Evolutionary conservation across 1,140 invertebrate genomes (phyloP), one percentile per base, ranked within the genome.

Genomic region (Bombus breviceps): DNA sequence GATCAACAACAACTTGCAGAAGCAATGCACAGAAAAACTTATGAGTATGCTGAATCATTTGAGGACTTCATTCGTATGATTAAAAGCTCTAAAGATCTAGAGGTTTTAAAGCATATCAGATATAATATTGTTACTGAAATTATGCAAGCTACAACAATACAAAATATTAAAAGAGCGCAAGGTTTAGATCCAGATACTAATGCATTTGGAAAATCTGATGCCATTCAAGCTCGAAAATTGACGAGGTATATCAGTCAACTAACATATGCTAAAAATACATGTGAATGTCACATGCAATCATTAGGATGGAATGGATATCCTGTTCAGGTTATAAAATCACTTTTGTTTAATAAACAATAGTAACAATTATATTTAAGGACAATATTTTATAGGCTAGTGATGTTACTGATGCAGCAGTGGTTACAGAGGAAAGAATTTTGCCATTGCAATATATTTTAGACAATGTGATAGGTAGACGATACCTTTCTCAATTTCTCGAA

Each of bases 81-180:
- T 75, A 97, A 98, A 88, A 97, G 96, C 86, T 98, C 97, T 66
- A 96, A 96, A 89, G 98, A 98, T 94, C 93, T 98, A 73, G 98
- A 98, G 92, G 97, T 98, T 81, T 95, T 99, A 28, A 98, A 98
- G 92, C 96, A 97, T 91, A 97, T 98, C 89, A 97, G 97, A 83
- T 98, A 97, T 88, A 98, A 98, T 91, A 98, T 99, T 86, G 97
- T 98, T 1, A 98, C 97, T 41, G 98, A 98, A 96, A 97, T 99
- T 87, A 98, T 99, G 97, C 98, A 99, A 96, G 98, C 98, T 0
- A 98, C 98, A 62, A 98, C 98, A 5, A 96, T 98, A 81, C 98
- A 98, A 95, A 98, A 98, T 93, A 95, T 98, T 73, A 98, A 98
- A 95, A 96, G 97, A 90, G 96, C 97, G 18, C 97, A 98, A 95